Evolutionary conservation across 2,113 vertebrate genomes (phyloP).

Genomic region (Saimiri boliviensis): DNA sequence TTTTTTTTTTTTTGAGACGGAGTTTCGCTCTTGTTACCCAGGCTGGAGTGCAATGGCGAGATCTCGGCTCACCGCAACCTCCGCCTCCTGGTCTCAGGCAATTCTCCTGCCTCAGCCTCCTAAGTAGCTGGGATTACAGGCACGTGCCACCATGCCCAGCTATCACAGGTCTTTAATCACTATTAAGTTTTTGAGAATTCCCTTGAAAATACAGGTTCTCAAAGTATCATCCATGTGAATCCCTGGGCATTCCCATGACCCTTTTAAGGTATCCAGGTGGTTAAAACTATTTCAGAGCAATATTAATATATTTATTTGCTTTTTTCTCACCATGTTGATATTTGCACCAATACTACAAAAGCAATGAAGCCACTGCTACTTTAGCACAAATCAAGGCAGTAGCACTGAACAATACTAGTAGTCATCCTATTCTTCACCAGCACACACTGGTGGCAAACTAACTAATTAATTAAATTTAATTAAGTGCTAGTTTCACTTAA

Average conservation of each 20-base stretch:
- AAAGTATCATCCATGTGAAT: neutral
- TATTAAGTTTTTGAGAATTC: conserved; percentile 12
- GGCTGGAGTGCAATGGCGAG: no score
- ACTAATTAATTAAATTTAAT: neutral
- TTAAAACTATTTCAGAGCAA: neutral
- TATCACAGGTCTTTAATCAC: neutral
- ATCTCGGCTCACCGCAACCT: no score
- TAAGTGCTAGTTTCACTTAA: neutral
- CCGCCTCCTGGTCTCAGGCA: no score
- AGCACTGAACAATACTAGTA: neutral
- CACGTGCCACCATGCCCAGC: no score
- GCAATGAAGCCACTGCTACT: neutral
- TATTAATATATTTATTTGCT: neutral
- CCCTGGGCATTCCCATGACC: neutral
- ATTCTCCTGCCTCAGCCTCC: no score
- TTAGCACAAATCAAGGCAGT: neutral
- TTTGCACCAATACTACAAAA: neutral
- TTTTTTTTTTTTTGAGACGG: no score
- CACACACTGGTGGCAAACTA: neutral
- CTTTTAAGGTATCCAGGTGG: neutral
- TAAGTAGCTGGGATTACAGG: no score
- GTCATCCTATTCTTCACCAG: neutral
- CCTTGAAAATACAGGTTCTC: conserved; percentile 26
- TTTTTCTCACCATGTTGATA: neutral
- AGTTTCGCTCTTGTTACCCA: no score